Percentiles rank a stretch among this genome's conserved stretches.
These are phyloP conservation scores for Hypotaenidia okinawae DNA, from an alignment of 2,797 vertebrate genomes.

Conservation along the genomic window DNA sequence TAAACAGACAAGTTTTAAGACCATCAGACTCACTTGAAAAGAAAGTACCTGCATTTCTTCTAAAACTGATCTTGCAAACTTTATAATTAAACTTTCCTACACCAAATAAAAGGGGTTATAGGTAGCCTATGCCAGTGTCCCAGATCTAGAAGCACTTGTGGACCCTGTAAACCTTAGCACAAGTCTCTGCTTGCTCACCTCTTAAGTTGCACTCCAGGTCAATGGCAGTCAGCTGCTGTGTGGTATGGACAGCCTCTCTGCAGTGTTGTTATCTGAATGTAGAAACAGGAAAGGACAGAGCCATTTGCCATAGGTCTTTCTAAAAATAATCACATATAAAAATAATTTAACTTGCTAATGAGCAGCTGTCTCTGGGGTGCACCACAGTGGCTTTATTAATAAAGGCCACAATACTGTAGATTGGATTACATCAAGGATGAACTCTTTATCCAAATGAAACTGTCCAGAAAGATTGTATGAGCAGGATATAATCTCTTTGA, in stretches of 20 bases:
- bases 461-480: background rate
- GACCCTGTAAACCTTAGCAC: background rate
- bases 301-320: background rate
- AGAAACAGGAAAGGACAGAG: background rate
- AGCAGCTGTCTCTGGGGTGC: background rate
- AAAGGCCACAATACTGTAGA: background rate
- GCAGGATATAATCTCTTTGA: background rate
- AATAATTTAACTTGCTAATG: constrained; percentile 10
- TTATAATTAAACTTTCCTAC: background rate
- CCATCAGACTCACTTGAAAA: background rate
- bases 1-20: background rate
- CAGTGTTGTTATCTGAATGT: background rate
- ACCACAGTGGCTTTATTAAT: background rate
- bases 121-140: background rate
- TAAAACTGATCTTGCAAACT: background rate
- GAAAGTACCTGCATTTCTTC: background rate
- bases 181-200: background rate
- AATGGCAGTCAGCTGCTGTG: background rate
- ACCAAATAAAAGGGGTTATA: background rate
- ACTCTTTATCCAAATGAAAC: background rate
- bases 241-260: background rate
- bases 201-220: background rate
- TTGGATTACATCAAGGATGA: background rate
- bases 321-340: background rate
- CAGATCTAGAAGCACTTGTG: background rate